Base-by-base conservation (phyloP, 1,140 invertebrate species). In the Phymorhynchus buccinoides region DNA sequence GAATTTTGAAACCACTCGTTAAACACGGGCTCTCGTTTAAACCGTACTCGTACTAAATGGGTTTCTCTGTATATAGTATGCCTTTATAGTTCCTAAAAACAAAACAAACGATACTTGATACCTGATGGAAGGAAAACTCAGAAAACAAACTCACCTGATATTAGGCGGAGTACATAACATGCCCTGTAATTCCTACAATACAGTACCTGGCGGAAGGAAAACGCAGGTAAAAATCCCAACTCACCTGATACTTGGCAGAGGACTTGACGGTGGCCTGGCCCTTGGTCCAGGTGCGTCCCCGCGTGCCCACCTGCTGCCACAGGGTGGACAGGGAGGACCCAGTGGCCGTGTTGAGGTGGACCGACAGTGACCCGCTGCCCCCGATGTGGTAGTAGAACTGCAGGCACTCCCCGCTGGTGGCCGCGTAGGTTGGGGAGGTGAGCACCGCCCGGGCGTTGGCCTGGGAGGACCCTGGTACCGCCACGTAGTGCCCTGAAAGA, bases 331-430 rank as follows among this genome's bases (percentile, higher is more conserved):
- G 30, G 0, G 14, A n/a, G 9, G 84, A 68, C 14, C 88, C 89
- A 44, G 84, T 84, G 30, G 84, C 83, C 7, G 86, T 83, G 66
- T 89, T 90, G 14, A 92, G 86, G 56, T 88, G 84, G 18, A 93
- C 85, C 18, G 84, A 87, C 12, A 92, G 92, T 71, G 91, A 88
- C 41, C 48, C 89, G 32, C 41, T 75, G 32, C 96, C 96, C 89
- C 95, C 96, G 96, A 97, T 97, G 89, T 97, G 96, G 89, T 94
- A 95, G 85, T 89, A 94, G 80, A 93, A 93, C 73, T 89, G 81
- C 18, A 92, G 78, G 86, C 92, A 93, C 30, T 95, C 94, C 6
- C 85, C 81, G 7, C n/a, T 32, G 35, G 68, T 87, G 39, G 83
- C 86, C 18, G 86, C 86, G 39, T 88, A 88, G 16, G 84, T 42